These are phyloP conservation scores for Amiota minor DNA, from an alignment of 2,888 invertebrate genomes.

Conservation along the genomic window DNA sequence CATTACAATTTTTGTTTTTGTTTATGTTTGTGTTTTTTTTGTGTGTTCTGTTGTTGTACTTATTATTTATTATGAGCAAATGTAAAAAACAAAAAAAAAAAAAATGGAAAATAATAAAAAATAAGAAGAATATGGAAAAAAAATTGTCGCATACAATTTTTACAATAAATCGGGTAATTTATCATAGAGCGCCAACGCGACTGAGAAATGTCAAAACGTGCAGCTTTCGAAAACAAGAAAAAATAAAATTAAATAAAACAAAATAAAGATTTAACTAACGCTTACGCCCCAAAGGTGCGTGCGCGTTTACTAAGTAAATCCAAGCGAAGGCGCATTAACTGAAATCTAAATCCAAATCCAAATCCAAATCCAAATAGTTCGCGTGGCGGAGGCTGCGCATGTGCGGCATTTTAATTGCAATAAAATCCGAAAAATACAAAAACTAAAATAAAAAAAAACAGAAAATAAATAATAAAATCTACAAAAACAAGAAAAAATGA, in stretches of 20 bases:
- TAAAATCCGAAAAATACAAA: not conserved
- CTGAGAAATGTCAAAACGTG: slow-evolving; percentile 22
- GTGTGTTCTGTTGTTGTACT: slow-evolving; percentile 32
- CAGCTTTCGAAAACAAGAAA: slow-evolving; percentile 9
- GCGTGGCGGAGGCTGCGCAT: slow-evolving; percentile 29
- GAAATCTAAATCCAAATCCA: too few relatives aligned
- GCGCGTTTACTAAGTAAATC: not conserved
- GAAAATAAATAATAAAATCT: not conserved
- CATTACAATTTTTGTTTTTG: too few relatives aligned
- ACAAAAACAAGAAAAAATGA: slow-evolving; percentile 6
- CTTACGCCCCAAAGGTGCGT: slow-evolving; percentile 58
- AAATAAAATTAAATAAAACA: not conserved
- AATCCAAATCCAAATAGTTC: not conserved
- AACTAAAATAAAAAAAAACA: too few relatives aligned
- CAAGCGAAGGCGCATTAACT: not conserved
- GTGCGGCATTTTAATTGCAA: slow-evolving; percentile 38
- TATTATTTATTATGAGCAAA: slow-evolving; percentile 30
- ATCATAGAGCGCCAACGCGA: slow-evolving; percentile 47
- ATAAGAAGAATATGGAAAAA: slow-evolving; percentile 42
- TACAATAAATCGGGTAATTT: slow-evolving; percentile 65
- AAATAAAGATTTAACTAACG: slow-evolving; percentile 48
- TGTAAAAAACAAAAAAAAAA: not conserved
- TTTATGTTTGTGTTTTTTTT: slow-evolving; percentile 26
- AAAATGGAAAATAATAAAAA: too few relatives aligned
- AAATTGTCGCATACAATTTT: slow-evolving; percentile 63